A percentile compares a stretch with the other conserved stretches of the same genome.
These are phyloP conservation scores for Caenorhabditis angaria DNA, from an alignment of 2,888 invertebrate species.

Conservation along the genomic window DNA sequence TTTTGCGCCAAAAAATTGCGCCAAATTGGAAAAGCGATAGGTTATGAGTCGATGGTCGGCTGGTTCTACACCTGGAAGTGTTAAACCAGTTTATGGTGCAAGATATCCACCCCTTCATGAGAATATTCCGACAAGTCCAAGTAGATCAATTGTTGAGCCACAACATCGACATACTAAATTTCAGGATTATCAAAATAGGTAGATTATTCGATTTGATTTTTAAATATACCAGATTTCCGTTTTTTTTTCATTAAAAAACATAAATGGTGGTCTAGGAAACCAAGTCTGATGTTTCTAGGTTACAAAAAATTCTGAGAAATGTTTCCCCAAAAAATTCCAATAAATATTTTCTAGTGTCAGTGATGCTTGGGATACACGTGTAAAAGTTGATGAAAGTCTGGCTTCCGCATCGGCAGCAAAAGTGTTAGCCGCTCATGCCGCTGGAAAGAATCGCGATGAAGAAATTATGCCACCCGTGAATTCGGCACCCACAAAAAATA, in stretches of 20 bases:
- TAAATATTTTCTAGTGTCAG: slow-evolving; percentile 61
- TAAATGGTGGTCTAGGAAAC: too few relatives aligned
- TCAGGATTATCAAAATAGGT: slow-evolving; percentile 71
- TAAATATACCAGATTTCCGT: not conserved
- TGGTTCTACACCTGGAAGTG: slow-evolving; percentile 59
- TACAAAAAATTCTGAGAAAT: too few relatives aligned
- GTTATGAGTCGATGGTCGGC: slow-evolving; percentile 58
- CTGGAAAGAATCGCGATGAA: slow-evolving; percentile 50
- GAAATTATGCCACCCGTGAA: slow-evolving; percentile 68
- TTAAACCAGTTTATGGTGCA: slow-evolving; percentile 71
- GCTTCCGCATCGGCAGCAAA: slow-evolving; percentile 65
- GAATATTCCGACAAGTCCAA: slow-evolving; percentile 38
- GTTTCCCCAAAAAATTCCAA: slow-evolving; percentile 1
- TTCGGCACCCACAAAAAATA: slow-evolving; percentile 65
- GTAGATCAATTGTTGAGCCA: slow-evolving; percentile 30
- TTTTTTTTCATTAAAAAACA: not conserved
- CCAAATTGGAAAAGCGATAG: not conserved
- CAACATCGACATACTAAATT: slow-evolving; percentile 57
- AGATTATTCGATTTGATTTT: not conserved
- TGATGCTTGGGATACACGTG: slow-evolving; percentile 70
- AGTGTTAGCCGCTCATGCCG: slow-evolving; percentile 67
- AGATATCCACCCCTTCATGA: slow-evolving; percentile 67
- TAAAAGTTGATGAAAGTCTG: slow-evolving; percentile 62
- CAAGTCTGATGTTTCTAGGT: too few relatives aligned
- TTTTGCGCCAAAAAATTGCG: too few relatives aligned